Conservation (phyloP, 2,888 invertebrate species). For the Drosophila rubida region DNA sequence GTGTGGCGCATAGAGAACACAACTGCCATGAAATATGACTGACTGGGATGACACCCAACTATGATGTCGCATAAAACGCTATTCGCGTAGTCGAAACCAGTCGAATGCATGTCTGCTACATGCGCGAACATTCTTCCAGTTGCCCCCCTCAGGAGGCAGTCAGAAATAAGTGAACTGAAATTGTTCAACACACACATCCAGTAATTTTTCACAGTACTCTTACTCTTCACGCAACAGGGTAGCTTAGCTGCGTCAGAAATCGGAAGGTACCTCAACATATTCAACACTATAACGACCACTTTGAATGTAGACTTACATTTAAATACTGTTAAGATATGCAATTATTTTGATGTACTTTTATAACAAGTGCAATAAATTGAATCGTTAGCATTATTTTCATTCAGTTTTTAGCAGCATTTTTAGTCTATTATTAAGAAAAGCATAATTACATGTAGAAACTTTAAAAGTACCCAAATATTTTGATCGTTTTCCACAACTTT, state of each 20-base stretch:
- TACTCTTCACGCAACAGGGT: not conserved
- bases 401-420: too few species aligned
- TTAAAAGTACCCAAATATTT: too few species aligned
- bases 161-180: slow-evolving; percentile 25
- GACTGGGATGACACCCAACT: slow-evolving; percentile 58
- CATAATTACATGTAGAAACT: too few species aligned
- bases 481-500: too few species aligned
- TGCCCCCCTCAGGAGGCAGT: slow-evolving; percentile 20
- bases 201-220: slow-evolving; percentile 8
- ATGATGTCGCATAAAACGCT: slow-evolving; percentile 44
- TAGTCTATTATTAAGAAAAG: too few species aligned
- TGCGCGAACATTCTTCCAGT: slow-evolving; percentile 1
- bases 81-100: slow-evolving; percentile 6
- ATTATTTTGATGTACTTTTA: too few species aligned
- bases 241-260: not conserved
- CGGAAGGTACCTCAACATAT: not conserved
- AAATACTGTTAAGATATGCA: too few species aligned
- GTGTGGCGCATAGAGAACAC: slow-evolving; percentile 45
- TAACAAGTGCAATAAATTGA: too few species aligned
- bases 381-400: too few species aligned
- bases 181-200: slow-evolving; percentile 43
- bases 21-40: slow-evolving; percentile 65
- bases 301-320: not conserved
- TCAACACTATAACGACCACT: not conserved
- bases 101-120: slow-evolving; percentile 5